Evolutionary conservation across 2,797 vertebrate genomes (phyloP), one percentile per base, ranked within the genome.

Genomic region (Ptychobarbus kaznakovi): DNA sequence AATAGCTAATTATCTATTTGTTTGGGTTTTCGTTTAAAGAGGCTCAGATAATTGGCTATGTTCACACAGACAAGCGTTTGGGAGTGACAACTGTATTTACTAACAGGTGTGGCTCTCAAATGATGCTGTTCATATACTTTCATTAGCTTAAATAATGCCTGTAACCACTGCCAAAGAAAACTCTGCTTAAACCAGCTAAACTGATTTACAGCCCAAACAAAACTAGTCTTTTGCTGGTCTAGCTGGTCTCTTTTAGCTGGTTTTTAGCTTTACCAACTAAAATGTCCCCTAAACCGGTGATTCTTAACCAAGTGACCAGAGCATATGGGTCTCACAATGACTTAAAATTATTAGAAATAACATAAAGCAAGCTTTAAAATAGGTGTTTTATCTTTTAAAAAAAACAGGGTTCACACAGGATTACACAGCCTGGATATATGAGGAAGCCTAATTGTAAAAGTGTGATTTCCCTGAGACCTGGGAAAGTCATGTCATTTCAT

Each of bases 21-120:
- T 75, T 76, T 75, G 58, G 51, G 7, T 75, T 28, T 65, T 83
- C 28, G 3, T 35, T 70, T 63, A 58, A 63, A 63, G 51, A 74
- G 69, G 81, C 53, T 65, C 0, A 9, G 22, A 38, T 83, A 83
- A 83, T 76, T 63, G 25, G 25, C 51, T 61, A 10, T 81, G 25
- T 80, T 80, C 42, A 66, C 25, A 72, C 66, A 72, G 66, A 53
- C 80, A 75, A 63, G 15, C 38, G 15, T 82, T 82, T 82, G 35
- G 20, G 42, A 82, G 18, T 58, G 66, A 72, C 51, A 44, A 58
- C 49, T 81, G 25, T 56, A 81, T 70, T 81, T 28, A 40, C 35
- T 28, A 32, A 72, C 49, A 69, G 35, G 49, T 81, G 65, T 81
- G 20, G 38, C 22, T 58, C 46, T 32, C 78, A 80, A 32, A 46